Evolutionary conservation across 2,113 vertebrate genomes (phyloP), one percentile per base, ranked within the genome.

Genomic region (Menura novaehollandiae): DNA sequence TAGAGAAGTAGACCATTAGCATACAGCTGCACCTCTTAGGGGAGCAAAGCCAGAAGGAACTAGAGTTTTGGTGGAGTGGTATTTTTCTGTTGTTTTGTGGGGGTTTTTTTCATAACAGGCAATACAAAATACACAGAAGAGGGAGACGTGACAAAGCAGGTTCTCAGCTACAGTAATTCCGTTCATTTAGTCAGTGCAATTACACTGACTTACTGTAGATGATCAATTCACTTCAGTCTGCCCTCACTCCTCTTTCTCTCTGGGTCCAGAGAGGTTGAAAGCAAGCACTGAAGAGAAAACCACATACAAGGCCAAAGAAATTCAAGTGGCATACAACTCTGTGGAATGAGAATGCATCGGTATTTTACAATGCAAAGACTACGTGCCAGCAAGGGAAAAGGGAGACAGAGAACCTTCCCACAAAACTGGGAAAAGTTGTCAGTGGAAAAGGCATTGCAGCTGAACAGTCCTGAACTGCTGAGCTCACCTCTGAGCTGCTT

Each of bases 21-120:
- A 97, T 95, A 96, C 93, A 96, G 93, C 95, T 96, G 96, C 92
- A 81, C 47, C 72, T 90, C 78, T 77, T 66, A 39, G 51, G 43
- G 88, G 22, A 88, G 63, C 35, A 72, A 83, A 91, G 33, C 27
- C 53, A 91, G 85, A 94, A 93, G 64, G 79, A 84, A 72, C 6
- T 10, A 56, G 47, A 71, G 33, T 80, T 88, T 78, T 67, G 47
- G 47, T 23, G n/a, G 78, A 49, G 62, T 56, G 47, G 69, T 53
- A 49, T 33, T 78, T 67, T 94, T 59, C 68, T 88, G 58, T 10
- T 52, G 18, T 35, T 73, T 43, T 24, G 18, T 58, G 26, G 16
- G 5, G 7, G 0, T 0, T 60, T 81, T 56, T 58, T 76, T 67
- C 35, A 67, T 27, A 81, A 85, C 17, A 75, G 28, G 82, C 88